These are phyloP conservation scores for Noctuana brunneofusca DNA, from an alignment of 2,888 invertebrate genomes.

Conservation along the genomic window DNA sequence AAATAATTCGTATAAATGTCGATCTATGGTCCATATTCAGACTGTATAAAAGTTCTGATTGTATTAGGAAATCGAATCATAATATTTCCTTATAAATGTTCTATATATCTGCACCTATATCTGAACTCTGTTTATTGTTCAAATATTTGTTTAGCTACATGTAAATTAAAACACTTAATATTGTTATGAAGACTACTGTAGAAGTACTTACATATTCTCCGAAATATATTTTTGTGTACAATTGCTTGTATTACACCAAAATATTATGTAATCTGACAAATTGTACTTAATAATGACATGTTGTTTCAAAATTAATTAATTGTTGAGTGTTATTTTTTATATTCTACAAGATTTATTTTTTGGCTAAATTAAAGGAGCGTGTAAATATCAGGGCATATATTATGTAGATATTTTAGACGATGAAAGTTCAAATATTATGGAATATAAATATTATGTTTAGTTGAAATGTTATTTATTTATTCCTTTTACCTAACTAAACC, in stretches of 20 bases:
- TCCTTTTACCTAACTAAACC: neutral
- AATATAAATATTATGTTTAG: constrained; percentile 81
- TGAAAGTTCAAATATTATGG: constrained; percentile 81
- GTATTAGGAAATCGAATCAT: constrained; percentile 11
- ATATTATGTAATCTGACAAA: constrained; percentile 53
- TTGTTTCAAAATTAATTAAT: constrained; percentile 67
- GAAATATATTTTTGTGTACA: constrained; percentile 61
- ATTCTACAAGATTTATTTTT: constrained; percentile 73
- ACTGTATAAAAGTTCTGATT: constrained; percentile 6
- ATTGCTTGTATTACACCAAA: constrained; percentile 46
- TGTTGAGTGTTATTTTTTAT: constrained; percentile 74
- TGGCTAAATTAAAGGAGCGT: constrained; percentile 63
- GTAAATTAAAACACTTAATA: constrained; percentile 22
- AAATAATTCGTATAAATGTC: constrained; percentile 1
- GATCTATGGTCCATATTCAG: constrained; percentile 21
- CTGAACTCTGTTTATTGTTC: constrained; percentile 21
- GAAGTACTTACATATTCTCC: constrained; percentile 54
- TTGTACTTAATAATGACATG: constrained; percentile 70
- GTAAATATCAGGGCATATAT: constrained; percentile 74
- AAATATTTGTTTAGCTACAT: constrained; percentile 31
- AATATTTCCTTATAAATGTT: constrained; percentile 16
- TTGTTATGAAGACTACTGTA: constrained; percentile 20
- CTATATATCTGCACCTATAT: constrained; percentile 23
- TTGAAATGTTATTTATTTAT: constrained; percentile 50
- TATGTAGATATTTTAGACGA: constrained; percentile 79